phyloP scores from a whole-genome alignment of 2,797 vertebrate genomes.

The Pampus argenteus region DNA sequence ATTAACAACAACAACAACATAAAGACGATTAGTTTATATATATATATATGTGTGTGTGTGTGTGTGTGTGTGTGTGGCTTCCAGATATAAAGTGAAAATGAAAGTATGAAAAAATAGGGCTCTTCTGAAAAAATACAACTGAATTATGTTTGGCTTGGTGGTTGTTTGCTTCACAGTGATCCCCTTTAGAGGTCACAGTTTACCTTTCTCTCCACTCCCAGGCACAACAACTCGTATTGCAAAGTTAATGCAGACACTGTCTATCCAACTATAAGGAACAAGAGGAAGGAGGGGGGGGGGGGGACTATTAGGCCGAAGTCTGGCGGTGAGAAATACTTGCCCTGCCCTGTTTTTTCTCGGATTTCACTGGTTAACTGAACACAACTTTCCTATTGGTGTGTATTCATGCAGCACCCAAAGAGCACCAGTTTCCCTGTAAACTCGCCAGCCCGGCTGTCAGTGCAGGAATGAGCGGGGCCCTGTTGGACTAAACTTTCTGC shows the following conservation, averaged over 20 bases:
- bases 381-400: conserved; percentile 96
- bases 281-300: conserved; percentile 52
- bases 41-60: too few species aligned
- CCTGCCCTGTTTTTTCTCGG: conserved; percentile 86
- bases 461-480: conserved; percentile 69
- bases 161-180: conserved; percentile 43
- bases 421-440: conserved; percentile 82
- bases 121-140: conserved; percentile 9
- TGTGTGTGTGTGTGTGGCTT: too few species aligned
- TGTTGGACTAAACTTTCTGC: conserved; percentile 58
- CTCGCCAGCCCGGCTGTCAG: conserved; percentile 60
- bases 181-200: conserved; percentile 53
- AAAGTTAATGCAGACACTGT: conserved; percentile 57
- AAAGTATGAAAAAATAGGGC: conserved; percentile 20
- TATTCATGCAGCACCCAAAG: conserved; percentile 96
- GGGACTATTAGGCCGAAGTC: conserved; percentile 78
- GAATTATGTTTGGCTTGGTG: conserved; percentile 27
- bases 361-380: conserved; percentile 96
- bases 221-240: conserved; percentile 31
- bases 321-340: conserved; percentile 82
- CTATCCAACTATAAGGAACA: conserved; percentile 42
- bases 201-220: conserved; percentile 35
- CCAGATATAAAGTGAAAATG: conserved; percentile 36
- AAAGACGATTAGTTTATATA: conserved; percentile 66
- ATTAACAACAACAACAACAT: conserved; percentile 56